Conservation (phyloP, 2,888 invertebrate species). For the Andrena bicolor region DNA sequence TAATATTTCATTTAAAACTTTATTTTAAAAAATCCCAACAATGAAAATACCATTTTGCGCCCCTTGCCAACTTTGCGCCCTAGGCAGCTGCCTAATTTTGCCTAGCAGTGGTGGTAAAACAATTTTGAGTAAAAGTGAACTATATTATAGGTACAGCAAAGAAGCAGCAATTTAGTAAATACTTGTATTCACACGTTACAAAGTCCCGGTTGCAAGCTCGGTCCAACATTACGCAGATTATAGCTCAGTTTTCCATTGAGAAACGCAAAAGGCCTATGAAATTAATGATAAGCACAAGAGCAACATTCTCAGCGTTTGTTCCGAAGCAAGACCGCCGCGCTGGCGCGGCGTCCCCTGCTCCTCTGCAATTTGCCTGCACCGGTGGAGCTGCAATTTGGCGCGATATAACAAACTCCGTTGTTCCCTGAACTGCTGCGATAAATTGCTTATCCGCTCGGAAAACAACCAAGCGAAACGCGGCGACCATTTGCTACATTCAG, state of each 20-base stretch:
- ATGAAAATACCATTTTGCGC: too few species aligned
- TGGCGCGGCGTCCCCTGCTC: background rate
- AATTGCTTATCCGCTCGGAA: background rate
- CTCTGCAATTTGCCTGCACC: background rate
- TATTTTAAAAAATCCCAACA: too few species aligned
- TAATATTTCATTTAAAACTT: too few species aligned
- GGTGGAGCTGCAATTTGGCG: background rate
- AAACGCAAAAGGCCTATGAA: background rate
- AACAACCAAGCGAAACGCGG: background rate
- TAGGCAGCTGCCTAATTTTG: too few species aligned
- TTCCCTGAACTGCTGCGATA: background rate
- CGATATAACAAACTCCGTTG: background rate
- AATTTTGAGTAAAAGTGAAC: too few species aligned
- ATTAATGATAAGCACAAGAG: background rate
- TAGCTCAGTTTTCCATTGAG: background rate
- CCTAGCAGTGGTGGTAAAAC: too few species aligned
- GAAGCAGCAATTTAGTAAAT: constrained; percentile 1
- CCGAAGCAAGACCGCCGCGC: background rate
- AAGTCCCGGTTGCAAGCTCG: background rate
- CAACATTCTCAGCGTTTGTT: background rate
- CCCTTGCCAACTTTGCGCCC: too few species aligned
- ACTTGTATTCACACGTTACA: background rate
- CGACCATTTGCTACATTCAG: background rate
- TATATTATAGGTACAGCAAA: background rate
- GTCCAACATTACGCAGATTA: background rate